Percentiles rank a stretch among this genome's conserved stretches.
Evolutionary conservation across 2,888 invertebrate genomes (phyloP).

Genomic region (Apoderus coryli): DNA sequence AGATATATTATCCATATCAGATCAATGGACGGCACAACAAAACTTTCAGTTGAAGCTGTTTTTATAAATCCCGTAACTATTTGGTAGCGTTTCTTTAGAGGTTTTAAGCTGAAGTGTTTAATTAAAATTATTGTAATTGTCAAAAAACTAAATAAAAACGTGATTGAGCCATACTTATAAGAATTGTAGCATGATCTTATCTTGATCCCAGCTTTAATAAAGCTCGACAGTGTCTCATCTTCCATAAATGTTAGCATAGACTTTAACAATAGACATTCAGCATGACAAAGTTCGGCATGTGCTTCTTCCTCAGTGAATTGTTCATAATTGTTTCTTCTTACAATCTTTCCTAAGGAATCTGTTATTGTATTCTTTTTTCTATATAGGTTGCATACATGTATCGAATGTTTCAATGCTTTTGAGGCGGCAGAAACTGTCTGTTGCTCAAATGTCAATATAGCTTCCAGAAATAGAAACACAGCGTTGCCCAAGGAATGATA

Average conservation of each 20-base stretch:
- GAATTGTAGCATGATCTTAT: conserved; percentile 80
- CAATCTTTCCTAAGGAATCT: conserved; percentile 70
- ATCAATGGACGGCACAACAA: too few relatives aligned
- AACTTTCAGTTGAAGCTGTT: too few relatives aligned
- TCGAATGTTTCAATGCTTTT: conserved; percentile 58
- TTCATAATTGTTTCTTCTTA: conserved; percentile 62
- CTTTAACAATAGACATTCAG: conserved; percentile 77
- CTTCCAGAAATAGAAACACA: conserved; percentile 82
- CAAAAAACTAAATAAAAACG: too few relatives aligned
- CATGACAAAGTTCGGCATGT: conserved; percentile 91
- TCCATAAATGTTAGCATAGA: conserved; percentile 87
- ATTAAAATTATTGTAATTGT: too few relatives aligned
- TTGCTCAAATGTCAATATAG: conserved; percentile 84
- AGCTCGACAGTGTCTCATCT: conserved; percentile 84
- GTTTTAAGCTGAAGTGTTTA: too few relatives aligned
- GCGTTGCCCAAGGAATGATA: conserved; percentile 85
- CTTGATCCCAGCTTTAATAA: conserved; percentile 86
- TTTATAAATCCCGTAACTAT: too few relatives aligned
- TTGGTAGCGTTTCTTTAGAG: too few relatives aligned
- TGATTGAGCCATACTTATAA: conserved; percentile 60
- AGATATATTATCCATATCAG: too few relatives aligned
- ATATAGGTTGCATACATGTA: conserved; percentile 61
- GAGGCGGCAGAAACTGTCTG: conserved; percentile 59
- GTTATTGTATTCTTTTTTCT: conserved; percentile 56
- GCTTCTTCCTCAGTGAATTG: conserved; percentile 67